Conservation (phyloP, 2,113 vertebrate genomes). For the Gymnarchus niloticus region DNA sequence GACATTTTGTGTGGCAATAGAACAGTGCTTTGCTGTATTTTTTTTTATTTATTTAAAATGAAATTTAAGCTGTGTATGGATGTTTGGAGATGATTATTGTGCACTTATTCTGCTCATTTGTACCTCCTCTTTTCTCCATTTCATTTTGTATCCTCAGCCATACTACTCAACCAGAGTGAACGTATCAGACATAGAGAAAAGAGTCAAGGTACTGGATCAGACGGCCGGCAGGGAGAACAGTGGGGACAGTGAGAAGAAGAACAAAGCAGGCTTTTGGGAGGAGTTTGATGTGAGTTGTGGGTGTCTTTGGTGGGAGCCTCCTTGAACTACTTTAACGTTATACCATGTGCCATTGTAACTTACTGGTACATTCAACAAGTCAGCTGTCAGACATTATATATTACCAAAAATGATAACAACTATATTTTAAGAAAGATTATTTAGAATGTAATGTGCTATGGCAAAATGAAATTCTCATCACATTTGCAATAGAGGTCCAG, state of each 20-base stretch:
- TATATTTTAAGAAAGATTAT: neutral
- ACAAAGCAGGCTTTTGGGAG: slow-evolving; percentile 95
- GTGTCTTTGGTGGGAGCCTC: neutral
- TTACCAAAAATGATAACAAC: neutral
- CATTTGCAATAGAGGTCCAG: neutral
- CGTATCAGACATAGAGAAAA: slow-evolving; percentile 82
- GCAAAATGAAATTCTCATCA: neutral
- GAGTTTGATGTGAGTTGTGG: slow-evolving; percentile 83
- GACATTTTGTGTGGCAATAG: neutral
- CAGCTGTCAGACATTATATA: neutral
- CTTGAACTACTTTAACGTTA: neutral
- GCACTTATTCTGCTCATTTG: neutral
- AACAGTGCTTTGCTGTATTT: neutral
- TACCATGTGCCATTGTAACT: neutral
- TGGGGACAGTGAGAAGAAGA: slow-evolving; percentile 58
- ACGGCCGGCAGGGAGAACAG: slow-evolving; percentile 61
- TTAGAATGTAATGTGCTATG: neutral
- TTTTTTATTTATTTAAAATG: neutral
- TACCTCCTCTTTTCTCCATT: neutral
- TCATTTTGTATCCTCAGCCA: slow-evolving; percentile 59
- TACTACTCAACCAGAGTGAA: slow-evolving; percentile 86
- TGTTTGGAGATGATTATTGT: neutral
- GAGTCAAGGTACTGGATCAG: slow-evolving; percentile 80
- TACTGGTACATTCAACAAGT: too few species aligned
- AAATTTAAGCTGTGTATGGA: neutral